Evolutionary conservation across 1,140 invertebrate species (phyloP).

Genomic region (Cydia strobilella): DNA sequence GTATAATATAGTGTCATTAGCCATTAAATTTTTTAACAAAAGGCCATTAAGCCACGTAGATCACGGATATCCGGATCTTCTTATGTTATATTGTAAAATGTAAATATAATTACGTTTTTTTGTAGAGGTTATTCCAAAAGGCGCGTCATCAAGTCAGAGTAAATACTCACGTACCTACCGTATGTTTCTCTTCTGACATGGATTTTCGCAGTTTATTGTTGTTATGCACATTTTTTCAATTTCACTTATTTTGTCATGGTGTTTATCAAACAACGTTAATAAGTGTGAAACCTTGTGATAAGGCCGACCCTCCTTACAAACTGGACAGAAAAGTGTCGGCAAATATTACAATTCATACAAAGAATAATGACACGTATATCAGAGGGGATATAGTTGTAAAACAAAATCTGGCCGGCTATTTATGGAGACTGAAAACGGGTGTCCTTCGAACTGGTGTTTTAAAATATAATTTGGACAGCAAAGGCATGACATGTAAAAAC

Average conservation of each 20-base stretch:
- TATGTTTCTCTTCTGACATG: not conserved
- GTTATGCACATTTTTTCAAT: not conserved
- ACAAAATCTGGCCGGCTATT: not conserved
- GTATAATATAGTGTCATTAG: no score
- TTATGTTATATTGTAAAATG: no score
- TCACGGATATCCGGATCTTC: no score
- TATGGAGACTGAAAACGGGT: slow-evolving; percentile 12
- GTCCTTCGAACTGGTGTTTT: not conserved
- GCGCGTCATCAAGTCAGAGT: no score
- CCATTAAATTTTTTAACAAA: no score
- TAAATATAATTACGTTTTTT: no score
- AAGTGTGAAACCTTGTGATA: not conserved
- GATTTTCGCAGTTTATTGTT: not conserved
- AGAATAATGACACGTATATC: not conserved
- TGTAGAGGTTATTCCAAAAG: no score
- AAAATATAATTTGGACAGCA: slow-evolving; percentile 25
- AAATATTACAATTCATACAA: slow-evolving; percentile 2
- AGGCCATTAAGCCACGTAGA: no score
- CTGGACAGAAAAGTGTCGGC: not conserved
- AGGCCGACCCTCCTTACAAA: slow-evolving; percentile 9
- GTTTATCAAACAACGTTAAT: not conserved
- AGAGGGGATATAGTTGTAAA: not conserved
- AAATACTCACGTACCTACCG: no score
- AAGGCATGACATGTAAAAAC: slow-evolving; percentile 32
- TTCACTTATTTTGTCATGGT: not conserved